These are phyloP conservation scores for Chaetodon trifasciatus DNA, from an alignment of 2,797 vertebrate genomes.

Conservation along the genomic window DNA sequence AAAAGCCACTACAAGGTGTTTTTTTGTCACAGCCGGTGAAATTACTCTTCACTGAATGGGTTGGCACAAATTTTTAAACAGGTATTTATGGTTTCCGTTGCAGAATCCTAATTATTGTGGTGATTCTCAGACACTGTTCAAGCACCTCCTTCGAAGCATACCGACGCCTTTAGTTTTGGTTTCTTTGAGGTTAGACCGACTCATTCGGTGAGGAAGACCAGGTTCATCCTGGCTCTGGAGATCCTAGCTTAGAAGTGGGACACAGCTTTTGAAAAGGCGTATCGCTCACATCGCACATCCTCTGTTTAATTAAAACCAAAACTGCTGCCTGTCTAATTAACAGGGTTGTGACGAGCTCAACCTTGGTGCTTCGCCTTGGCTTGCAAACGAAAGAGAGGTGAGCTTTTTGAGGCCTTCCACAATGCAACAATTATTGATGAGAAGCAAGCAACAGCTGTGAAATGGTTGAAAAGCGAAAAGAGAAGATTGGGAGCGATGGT, in stretches of 20 bases:
- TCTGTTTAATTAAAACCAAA: neutral
- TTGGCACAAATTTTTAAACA: too few relatives aligned
- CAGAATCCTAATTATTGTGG: neutral
- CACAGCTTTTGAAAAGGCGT: neutral
- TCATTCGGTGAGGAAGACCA: neutral
- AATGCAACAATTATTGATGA: constrained; percentile 5
- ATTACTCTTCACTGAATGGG: too few relatives aligned
- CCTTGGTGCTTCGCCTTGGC: neutral
- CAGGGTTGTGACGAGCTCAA: neutral
- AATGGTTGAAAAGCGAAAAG: neutral
- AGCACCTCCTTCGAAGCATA: neutral
- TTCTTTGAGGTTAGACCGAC: neutral
- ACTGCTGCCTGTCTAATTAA: neutral
- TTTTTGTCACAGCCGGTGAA: too few relatives aligned
- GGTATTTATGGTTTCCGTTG: neutral
- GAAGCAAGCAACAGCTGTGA: constrained; percentile 30
- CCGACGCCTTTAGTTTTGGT: neutral
- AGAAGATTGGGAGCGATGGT: constrained; percentile 29
- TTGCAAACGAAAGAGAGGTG: neutral
- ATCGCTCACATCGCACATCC: neutral
- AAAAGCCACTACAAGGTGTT: too few relatives aligned
- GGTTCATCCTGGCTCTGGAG: neutral
- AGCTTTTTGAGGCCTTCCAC: neutral
- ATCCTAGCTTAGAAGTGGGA: neutral
- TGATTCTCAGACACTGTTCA: too few relatives aligned